phyloP scores from a whole-genome alignment of 2,888 invertebrate genomes.

The Phanerotoma sp. region DNA sequence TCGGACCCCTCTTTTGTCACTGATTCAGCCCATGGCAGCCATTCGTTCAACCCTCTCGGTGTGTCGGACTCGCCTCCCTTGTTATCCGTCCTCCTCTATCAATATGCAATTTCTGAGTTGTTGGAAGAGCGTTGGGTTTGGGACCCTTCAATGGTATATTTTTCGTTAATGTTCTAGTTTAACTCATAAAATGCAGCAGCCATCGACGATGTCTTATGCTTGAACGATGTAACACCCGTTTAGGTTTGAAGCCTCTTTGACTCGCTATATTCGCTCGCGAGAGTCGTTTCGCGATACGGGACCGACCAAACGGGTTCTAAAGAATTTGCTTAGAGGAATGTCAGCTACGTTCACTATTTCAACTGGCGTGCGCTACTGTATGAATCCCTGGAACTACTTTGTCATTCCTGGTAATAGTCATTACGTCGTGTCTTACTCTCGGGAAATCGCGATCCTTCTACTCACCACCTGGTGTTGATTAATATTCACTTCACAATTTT shows the following conservation, averaged over 20 bases:
- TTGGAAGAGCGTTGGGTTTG: no score
- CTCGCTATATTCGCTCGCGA: background rate
- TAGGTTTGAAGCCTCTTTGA: background rate
- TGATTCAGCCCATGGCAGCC: slow-evolving; percentile 40
- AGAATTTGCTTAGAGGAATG: slow-evolving; percentile 53
- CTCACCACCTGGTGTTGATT: slow-evolving; percentile 2
- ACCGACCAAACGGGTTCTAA: slow-evolving; percentile 51
- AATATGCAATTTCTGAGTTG: background rate
- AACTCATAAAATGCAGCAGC: background rate
- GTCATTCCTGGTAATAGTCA: slow-evolving; percentile 31
- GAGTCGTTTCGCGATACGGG: slow-evolving; percentile 15
- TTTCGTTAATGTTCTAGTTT: no score
- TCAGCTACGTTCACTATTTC: slow-evolving; percentile 47
- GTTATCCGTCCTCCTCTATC: background rate
- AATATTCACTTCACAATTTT: slow-evolving; percentile 5
- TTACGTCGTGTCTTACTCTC: slow-evolving; percentile 23
- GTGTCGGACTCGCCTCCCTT: background rate
- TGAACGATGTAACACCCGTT: background rate
- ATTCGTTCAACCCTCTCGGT: slow-evolving; percentile 34
- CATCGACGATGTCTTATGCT: background rate
- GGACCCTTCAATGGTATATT: no score
- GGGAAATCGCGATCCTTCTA: slow-evolving; percentile 1
- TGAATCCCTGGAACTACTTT: slow-evolving; percentile 30
- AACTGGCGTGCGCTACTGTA: slow-evolving; percentile 43
- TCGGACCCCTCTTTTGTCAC: slow-evolving; percentile 36